These are phyloP conservation scores for Suncus etruscus DNA, from an alignment of 2,113 vertebrate genomes.

Conservation along the genomic window DNA sequence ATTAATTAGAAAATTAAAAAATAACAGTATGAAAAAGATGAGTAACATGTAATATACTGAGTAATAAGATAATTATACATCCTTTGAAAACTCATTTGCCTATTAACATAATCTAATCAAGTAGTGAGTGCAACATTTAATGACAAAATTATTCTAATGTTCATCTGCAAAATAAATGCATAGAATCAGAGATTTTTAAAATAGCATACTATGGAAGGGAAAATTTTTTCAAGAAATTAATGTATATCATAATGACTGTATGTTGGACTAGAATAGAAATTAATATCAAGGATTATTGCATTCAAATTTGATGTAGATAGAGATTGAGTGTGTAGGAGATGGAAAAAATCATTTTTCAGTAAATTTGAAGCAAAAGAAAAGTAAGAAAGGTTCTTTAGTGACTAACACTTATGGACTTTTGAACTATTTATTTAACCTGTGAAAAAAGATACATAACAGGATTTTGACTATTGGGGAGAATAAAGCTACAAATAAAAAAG, in stretches of 20 bases:
- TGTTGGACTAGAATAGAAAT: background rate
- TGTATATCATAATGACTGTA: background rate
- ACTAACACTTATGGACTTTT: background rate
- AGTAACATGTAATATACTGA: too few species aligned
- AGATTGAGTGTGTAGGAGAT: too few species aligned
- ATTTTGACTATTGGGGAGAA: background rate
- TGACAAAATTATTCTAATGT: constrained; percentile 6
- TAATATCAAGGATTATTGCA: background rate
- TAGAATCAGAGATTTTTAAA: background rate
- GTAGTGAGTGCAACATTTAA: background rate
- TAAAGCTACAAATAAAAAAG: background rate
- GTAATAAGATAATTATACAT: background rate
- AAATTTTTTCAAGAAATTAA: background rate
- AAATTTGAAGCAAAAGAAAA: too few species aligned
- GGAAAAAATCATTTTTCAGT: too few species aligned
- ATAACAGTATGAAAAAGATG: too few species aligned
- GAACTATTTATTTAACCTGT: background rate
- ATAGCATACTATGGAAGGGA: background rate
- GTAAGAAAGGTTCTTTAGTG: too few species aligned
- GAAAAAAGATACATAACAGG: background rate
- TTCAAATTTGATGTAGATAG: too few species aligned
- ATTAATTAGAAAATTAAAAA: too few species aligned
- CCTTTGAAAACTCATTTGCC: background rate
- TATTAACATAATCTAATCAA: constrained; percentile 27
- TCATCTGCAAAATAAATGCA: background rate